phyloP scores from a whole-genome alignment of 2,113 vertebrate genomes.

The Notechis scutatus region DNA sequence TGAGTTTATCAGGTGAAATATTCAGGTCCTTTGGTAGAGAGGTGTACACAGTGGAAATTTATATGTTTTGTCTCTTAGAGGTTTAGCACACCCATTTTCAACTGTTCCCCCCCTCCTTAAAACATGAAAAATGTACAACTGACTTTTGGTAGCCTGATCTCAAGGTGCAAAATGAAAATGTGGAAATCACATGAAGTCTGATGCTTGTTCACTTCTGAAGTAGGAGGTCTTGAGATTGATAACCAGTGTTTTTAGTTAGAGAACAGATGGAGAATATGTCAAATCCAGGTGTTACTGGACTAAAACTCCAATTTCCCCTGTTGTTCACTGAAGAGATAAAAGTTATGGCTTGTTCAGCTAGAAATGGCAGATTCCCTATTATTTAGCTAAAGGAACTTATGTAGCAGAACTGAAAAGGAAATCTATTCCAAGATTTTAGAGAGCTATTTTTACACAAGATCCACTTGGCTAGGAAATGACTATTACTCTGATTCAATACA shows the following conservation, averaged over 20 bases:
- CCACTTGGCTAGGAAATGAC: neutral
- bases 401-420: neutral
- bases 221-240: neutral
- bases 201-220: neutral
- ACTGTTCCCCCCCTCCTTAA: neutral
- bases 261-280: neutral
- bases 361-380: neutral
- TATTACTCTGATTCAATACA: neutral
- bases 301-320: neutral
- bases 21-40: neutral
- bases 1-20: neutral
- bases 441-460: neutral
- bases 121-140: neutral
- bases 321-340: neutral
- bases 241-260: neutral
- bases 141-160: neutral
- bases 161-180: too few species aligned
- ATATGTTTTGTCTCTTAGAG: neutral
- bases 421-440: neutral
- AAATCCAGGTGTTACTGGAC: neutral
- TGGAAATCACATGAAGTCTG: neutral
- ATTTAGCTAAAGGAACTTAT: neutral
- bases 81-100: neutral
- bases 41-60: neutral
- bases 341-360: neutral